These are phyloP conservation scores for Pteropus alecto DNA, from an alignment of 2,113 vertebrate genomes.

Conservation along the genomic window DNA sequence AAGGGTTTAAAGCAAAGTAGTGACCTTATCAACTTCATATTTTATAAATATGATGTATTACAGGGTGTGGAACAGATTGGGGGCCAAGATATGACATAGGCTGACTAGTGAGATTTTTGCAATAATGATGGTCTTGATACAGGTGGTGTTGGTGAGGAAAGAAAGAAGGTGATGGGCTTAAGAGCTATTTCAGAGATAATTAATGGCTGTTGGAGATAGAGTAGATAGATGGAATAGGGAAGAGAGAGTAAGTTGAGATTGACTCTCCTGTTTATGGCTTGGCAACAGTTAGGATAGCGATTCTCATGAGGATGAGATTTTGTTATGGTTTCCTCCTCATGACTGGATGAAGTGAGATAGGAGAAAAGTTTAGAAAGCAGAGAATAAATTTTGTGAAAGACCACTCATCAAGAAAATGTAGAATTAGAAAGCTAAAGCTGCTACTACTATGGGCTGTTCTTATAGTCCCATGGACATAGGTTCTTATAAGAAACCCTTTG, in stretches of 20 bases:
- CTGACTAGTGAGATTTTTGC: neutral
- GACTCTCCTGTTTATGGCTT: neutral
- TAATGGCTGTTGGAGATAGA: neutral
- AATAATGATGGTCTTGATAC: neutral
- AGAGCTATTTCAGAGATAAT: neutral
- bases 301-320: neutral
- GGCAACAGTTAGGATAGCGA: neutral
- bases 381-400: conserved; percentile 4
- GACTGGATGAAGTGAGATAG: neutral
- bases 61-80: neutral
- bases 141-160: neutral
- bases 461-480: neutral
- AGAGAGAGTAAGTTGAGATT: neutral
- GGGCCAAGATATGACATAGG: neutral
- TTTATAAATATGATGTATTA: neutral
- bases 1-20: neutral
- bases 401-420: neutral
- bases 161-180: neutral
- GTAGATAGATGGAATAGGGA: neutral
- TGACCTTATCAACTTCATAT: neutral
- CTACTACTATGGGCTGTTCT: neutral
- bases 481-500: neutral
- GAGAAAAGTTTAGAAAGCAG: neutral
- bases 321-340: neutral
- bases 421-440: neutral